A percentile compares a stretch with the other conserved stretches of the same genome.
These are phyloP conservation scores for Gobio gobio DNA, from an alignment of 2,113 vertebrate genomes.

Conservation along the genomic window DNA sequence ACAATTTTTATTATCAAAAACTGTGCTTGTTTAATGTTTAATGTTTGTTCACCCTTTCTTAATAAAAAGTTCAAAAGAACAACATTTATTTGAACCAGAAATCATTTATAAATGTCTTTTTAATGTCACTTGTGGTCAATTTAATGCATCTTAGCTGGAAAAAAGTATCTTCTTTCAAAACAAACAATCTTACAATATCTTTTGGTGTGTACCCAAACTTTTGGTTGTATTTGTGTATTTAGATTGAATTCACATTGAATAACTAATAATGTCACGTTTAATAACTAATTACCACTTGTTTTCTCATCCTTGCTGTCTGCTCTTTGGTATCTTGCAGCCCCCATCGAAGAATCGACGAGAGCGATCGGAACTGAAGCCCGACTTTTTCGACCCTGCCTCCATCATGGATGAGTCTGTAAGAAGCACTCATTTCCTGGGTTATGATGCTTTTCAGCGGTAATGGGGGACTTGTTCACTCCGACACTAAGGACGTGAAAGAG, in stretches of 20 bases:
- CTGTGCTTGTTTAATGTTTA: not conserved
- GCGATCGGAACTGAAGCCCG: constrained; percentile 96
- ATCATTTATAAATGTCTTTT: not conserved
- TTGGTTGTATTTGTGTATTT: not conserved
- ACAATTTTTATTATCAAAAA: too few species aligned
- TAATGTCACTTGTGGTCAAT: not conserved
- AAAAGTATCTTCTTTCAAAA: not conserved
- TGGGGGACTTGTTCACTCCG: constrained; percentile 35
- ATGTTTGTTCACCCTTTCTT: not conserved
- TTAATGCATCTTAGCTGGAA: not conserved
- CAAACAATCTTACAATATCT: too few species aligned
- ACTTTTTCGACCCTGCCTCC: constrained; percentile 99
- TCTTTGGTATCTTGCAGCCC: constrained; percentile 76
- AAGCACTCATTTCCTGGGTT: constrained; percentile 61
- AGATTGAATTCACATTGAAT: not conserved
- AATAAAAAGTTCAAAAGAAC: too few species aligned
- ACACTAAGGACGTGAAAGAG: constrained; percentile 46
- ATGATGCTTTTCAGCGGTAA: constrained; percentile 63
- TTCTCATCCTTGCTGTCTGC: not conserved
- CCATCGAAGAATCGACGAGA: constrained; percentile 98
- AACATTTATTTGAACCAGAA: too few species aligned
- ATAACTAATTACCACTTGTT: not conserved
- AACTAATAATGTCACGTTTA: not conserved
- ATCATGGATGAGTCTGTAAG: constrained; percentile 99
- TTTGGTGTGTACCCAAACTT: too few species aligned